Evolutionary conservation across 2,888 invertebrate genomes (phyloP).

Genomic region (Leptura quadrifasciata): DNA sequence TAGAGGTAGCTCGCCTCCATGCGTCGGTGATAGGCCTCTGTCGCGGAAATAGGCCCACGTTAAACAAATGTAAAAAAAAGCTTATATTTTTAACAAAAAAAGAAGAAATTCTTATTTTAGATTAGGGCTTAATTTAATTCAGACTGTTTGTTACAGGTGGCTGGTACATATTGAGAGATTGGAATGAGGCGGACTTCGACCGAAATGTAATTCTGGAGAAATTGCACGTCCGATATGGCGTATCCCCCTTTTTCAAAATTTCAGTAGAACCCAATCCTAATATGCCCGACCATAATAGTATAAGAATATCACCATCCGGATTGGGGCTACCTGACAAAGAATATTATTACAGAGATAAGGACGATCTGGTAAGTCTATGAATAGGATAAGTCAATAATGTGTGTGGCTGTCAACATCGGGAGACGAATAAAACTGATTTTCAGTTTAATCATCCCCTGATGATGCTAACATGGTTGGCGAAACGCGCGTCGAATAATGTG

Average conservation of each 20-base stretch:
- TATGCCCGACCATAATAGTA: conserved; percentile 72
- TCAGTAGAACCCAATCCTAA: conserved; percentile 75
- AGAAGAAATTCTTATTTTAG: too few species aligned
- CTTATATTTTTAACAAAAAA: too few species aligned
- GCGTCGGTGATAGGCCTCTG: too few species aligned
- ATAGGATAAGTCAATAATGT: too few species aligned
- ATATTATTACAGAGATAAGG: conserved; percentile 74
- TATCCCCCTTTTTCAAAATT: conserved; percentile 75
- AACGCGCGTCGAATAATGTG: too few species aligned
- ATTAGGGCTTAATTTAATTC: background rate
- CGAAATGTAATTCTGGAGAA: conserved; percentile 69
- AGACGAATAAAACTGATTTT: too few species aligned
- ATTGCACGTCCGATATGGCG: conserved; percentile 74
- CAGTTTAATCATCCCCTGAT: too few species aligned
- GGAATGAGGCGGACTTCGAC: conserved; percentile 72
- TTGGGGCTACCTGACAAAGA: conserved; percentile 76
- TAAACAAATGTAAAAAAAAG: too few species aligned
- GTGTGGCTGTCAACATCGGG: too few species aligned
- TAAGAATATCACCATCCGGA: conserved; percentile 76
- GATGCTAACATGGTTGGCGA: too few species aligned
- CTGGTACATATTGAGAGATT: conserved; percentile 75
- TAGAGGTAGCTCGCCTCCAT: too few species aligned
- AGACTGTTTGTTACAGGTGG: conserved; percentile 71
- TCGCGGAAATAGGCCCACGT: too few species aligned
- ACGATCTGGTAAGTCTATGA: conserved; percentile 71